These are phyloP conservation scores for Cancer borealis DNA, from an alignment of 2,888 invertebrate genomes.

Conservation along the genomic window DNA sequence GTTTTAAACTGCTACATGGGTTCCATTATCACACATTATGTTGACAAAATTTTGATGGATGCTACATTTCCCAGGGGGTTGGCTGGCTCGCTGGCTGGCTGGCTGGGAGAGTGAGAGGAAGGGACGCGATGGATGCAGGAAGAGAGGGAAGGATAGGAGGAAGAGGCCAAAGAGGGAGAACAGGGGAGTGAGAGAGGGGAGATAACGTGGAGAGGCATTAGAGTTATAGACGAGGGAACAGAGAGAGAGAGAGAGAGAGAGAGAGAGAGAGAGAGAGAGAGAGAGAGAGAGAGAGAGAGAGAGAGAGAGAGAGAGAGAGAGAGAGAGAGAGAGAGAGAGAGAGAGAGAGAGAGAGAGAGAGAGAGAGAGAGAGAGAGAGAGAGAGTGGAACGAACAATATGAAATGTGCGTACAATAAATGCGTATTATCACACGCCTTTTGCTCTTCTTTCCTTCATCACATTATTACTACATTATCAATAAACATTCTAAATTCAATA, in stretches of 20 bases:
- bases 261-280: background rate
- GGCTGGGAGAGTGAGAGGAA: background rate
- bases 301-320: background rate
- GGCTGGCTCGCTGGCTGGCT: background rate
- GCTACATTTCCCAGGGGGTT: conserved; percentile 67
- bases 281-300: background rate
- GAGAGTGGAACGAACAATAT: background rate
- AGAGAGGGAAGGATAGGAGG: background rate
- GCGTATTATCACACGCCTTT: too few species aligned
- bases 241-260: background rate
- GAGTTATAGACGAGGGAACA: background rate
- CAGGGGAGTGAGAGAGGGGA: background rate
- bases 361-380: conserved; percentile 20
- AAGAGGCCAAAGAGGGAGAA: background rate
- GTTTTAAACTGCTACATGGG: conserved; percentile 72
- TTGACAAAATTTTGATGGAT: conserved; percentile 75
- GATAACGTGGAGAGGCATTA: background rate
- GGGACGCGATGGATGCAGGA: background rate
- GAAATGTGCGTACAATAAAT: too few species aligned
- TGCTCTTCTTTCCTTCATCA: too few species aligned
- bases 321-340: conserved; percentile 31
- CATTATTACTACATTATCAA: background rate
- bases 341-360: background rate
- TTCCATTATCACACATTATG: conserved; percentile 73
- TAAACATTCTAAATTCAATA: background rate